phyloP scores from a whole-genome alignment of 2,797 vertebrate species.

The Myotis vivesi region DNA sequence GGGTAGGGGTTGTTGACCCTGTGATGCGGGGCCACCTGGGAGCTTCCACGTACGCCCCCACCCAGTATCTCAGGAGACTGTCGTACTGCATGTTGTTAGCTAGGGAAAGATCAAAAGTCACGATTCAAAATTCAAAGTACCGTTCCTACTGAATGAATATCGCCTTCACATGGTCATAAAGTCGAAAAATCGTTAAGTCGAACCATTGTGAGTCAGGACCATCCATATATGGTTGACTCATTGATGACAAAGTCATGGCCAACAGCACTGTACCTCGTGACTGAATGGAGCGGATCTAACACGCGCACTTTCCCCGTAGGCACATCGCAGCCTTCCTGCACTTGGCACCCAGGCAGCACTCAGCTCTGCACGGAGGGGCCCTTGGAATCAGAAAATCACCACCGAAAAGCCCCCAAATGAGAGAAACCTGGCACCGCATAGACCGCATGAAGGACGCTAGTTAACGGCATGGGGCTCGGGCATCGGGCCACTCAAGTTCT shows the following conservation, averaged over 20 bases:
- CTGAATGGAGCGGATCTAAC: neutral
- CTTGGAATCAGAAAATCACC: neutral
- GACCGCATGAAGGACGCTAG: neutral
- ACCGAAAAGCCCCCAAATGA: neutral
- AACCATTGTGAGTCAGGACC: neutral
- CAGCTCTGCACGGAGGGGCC: fast-evolving
- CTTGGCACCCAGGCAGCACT: neutral
- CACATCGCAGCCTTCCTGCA: fast-evolving
- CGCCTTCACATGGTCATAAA: too few relatives aligned
- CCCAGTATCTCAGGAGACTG: neutral
- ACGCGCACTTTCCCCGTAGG: fast-evolving
- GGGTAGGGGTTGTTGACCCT: neutral
- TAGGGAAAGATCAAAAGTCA: neutral
- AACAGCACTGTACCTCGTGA: fast-evolving
- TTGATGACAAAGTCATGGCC: neutral
- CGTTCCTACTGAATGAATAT: neutral
- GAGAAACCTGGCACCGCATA: neutral
- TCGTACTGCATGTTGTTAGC: fast-evolving
- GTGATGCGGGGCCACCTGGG: too few relatives aligned
- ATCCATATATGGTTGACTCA: neutral
- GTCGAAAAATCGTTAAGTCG: fast-evolving
- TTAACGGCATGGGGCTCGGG: fast-evolving
- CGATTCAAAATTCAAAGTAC: neutral
- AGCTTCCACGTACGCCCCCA: neutral
- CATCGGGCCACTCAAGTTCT: fast-evolving